Evolutionary conservation across 2,888 invertebrate species (phyloP).

Genomic region (Eilema caniola): DNA sequence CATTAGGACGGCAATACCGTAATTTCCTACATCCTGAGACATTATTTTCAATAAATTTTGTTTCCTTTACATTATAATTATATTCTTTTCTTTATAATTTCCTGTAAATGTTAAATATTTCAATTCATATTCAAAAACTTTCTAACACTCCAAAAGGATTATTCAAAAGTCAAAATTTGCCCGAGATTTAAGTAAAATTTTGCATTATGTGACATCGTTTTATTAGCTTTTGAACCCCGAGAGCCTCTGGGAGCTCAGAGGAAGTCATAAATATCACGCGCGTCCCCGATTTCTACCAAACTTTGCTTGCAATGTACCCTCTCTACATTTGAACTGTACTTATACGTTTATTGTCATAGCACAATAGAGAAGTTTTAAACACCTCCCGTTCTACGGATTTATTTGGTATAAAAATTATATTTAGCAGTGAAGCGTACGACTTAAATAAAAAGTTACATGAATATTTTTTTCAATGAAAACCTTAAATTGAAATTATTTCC

Average conservation of each 20-base stretch:
- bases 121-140: conserved; percentile 19
- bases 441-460: conserved; percentile 59
- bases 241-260: conserved; percentile 68
- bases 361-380: conserved; percentile 53
- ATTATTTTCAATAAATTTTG: neutral
- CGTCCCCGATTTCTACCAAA: conserved; percentile 74
- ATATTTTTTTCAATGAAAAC: conserved; percentile 69
- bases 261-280: conserved; percentile 79
- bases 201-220: conserved; percentile 74
- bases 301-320: conserved; percentile 69
- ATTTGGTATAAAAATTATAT: conserved; percentile 38
- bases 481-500: conserved; percentile 77
- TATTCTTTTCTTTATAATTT: neutral
- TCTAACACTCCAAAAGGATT: conserved; percentile 40
- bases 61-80: too few relatives aligned
- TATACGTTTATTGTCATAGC: conserved; percentile 58
- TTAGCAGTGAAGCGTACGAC: conserved; percentile 36
- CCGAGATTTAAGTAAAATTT: conserved; percentile 63
- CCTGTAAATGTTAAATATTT: conserved; percentile 20
- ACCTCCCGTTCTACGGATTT: conserved; percentile 41
- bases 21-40: too few relatives aligned
- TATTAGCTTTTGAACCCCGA: conserved; percentile 76
- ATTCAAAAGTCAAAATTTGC: conserved; percentile 56
- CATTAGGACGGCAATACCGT: too few relatives aligned
- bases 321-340: conserved; percentile 56